Conservation (phyloP, 2,113 vertebrate species). For the Conger conger region DNA sequence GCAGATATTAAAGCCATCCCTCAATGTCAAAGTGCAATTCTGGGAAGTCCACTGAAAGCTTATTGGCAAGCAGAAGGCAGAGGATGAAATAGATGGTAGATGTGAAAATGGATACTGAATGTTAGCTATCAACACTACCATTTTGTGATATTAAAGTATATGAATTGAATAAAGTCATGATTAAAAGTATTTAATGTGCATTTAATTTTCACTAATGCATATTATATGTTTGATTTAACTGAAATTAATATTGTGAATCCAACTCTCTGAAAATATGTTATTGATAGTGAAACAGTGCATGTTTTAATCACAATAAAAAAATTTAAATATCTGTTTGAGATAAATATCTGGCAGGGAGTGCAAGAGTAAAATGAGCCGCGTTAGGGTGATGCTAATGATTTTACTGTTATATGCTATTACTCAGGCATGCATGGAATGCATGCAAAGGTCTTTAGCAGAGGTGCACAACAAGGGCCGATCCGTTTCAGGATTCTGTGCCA, state of each 20-base stretch:
- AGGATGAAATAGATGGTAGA: not conserved
- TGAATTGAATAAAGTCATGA: not conserved
- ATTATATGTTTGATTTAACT: not conserved
- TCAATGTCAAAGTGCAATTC: conserved; percentile 17
- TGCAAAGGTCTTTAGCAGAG: not conserved
- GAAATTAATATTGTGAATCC: not conserved
- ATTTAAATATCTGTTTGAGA: not conserved
- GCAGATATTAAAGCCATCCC: conserved; percentile 40
- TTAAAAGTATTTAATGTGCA: not conserved
- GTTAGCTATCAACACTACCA: not conserved
- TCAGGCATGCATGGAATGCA: not conserved
- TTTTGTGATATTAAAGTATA: not conserved
- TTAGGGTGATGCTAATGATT: not conserved
- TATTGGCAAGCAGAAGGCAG: not conserved
- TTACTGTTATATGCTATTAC: not conserved
- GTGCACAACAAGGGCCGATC: too few species aligned
- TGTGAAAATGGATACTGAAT: not conserved
- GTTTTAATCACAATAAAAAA: not conserved
- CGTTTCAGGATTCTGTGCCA: too few species aligned
- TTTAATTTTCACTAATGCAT: too few species aligned
- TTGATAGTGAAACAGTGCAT: not conserved
- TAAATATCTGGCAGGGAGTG: not conserved
- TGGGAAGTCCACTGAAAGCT: not conserved
- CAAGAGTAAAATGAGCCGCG: not conserved
- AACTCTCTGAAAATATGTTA: not conserved